A percentile compares a stretch with the other conserved stretches of the same genome.
Evolutionary conservation across 2,888 invertebrate species (phyloP).

Genomic region (Teinopalpus imperialis): DNA sequence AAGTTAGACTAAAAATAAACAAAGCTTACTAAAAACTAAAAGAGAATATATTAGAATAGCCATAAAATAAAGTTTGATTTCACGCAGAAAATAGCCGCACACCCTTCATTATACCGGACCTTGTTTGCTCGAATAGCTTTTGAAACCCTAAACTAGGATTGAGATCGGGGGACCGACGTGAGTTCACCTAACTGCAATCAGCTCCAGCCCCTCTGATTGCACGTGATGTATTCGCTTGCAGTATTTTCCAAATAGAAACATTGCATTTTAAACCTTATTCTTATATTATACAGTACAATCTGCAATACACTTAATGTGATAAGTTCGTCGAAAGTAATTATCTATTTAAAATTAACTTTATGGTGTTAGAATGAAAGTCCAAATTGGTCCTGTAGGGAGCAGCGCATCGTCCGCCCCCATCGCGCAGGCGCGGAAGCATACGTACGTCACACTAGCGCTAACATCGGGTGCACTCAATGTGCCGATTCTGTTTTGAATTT

Average conservation of each 20-base stretch:
- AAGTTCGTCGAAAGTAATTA: conserved; percentile 52
- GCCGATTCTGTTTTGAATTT: conserved; percentile 31
- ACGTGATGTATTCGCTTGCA: conserved; percentile 64
- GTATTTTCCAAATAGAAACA: conserved; percentile 37
- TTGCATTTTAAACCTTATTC: conserved; percentile 30
- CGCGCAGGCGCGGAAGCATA: conserved; percentile 77
- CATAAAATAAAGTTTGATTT: conserved; percentile 14
- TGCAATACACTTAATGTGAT: conserved; percentile 33
- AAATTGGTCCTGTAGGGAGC: conserved; percentile 55
- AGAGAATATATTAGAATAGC: too few relatives aligned
- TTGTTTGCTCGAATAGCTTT: conserved; percentile 35
- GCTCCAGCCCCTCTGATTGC: conserved; percentile 52
- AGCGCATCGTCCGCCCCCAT: conserved; percentile 48
- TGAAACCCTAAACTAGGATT: conserved; percentile 43
- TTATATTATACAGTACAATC: conserved; percentile 35
- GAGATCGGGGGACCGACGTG: conserved; percentile 46
- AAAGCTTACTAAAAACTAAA: not conserved
- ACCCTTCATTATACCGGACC: conserved; percentile 15
- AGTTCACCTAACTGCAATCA: conserved; percentile 71
- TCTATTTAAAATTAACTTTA: conserved; percentile 54
- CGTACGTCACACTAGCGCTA: conserved; percentile 75
- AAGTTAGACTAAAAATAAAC: not conserved
- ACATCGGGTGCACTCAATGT: conserved; percentile 52
- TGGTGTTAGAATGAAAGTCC: conserved; percentile 54
- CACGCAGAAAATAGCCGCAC: conserved; percentile 13